Evolutionary conservation across 2,113 vertebrate species (phyloP), one percentile per base, ranked within the genome.

Genomic region (Patagioenas fasciata): DNA sequence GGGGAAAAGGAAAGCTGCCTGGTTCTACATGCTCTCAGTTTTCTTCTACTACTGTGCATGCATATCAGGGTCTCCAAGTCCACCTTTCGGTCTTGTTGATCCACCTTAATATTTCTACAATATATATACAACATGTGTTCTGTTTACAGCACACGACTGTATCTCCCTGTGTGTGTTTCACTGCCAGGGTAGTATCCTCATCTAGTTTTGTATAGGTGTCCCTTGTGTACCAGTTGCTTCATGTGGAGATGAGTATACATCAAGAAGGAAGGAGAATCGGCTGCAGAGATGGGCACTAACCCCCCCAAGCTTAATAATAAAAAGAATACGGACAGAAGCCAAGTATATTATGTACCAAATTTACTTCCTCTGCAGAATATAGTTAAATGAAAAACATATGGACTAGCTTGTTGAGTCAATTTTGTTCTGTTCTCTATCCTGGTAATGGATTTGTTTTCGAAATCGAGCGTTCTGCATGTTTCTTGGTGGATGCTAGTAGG

Each of bases 371-470:
- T 89, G 60, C 84, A 95, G 93, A 96, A 93, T 65, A 56, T 60
- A 84, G 94, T 93, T 94, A 97, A 97, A 98, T 98, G 93, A 86
- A 96, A 98, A 98, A 95, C 98, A 98, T 67, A 96, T 98, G 98
- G 96, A 73, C 62, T 80, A 86, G 96, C 95, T 97, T 96, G 97
- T 96, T 97, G 97, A 97, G 90, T 91, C 97, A 96, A 98, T 97
- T 98, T 97, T 95, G 36, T 96, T 97, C 96, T 95, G 80, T 34
- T 48, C 83, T 97, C 85, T 88, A 88, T 96, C 95, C 95, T 91
- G 36, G 91, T 96, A 98, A 96, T 92, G 93, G 74, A 96, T 97
- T 97, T 97, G 95, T 98, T 98, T 97, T 97, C 72, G 53, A 92
- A 97, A 94, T 91, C 89, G 95, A 97, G 93, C 24, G 34, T 95